These are phyloP conservation scores for Tinamus major DNA, from an alignment of 2,797 vertebrate species.

Conservation along the genomic window DNA sequence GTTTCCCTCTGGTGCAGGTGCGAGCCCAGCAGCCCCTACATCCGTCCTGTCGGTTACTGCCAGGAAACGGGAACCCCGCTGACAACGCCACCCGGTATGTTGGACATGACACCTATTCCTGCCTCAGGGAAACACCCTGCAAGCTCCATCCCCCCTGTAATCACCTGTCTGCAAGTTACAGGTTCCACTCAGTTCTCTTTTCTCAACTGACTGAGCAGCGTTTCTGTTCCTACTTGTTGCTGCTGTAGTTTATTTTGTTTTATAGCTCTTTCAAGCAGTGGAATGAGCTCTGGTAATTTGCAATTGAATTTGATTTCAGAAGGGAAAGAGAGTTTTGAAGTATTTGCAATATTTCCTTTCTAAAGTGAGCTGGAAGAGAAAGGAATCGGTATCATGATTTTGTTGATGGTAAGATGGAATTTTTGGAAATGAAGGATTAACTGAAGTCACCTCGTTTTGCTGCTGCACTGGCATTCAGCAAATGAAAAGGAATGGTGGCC, in stretches of 20 bases:
- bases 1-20: slow-evolving; percentile 81
- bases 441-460: not conserved
- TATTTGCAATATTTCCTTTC: not conserved
- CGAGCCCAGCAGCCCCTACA: slow-evolving; percentile 89
- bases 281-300: not conserved
- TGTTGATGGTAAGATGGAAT: not conserved
- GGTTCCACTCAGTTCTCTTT: not conserved
- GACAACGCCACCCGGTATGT: slow-evolving; percentile 90
- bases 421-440: not conserved
- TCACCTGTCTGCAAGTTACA: not conserved
- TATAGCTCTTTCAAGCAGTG: not conserved
- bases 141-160: not conserved
- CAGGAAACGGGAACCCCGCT: slow-evolving; percentile 86
- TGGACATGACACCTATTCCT: slow-evolving; percentile 8
- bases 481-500: not conserved
- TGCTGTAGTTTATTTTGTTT: not conserved
- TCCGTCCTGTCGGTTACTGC: slow-evolving; percentile 90
- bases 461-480: not conserved
- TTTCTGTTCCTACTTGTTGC: not conserved
- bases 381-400: not conserved
- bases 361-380: not conserved
- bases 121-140: not conserved
- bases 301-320: not conserved
- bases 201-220: not conserved
- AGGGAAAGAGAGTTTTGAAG: not conserved